Evolutionary conservation across 2,797 vertebrate species (phyloP).

Genomic region (Danio tinwini): DNA sequence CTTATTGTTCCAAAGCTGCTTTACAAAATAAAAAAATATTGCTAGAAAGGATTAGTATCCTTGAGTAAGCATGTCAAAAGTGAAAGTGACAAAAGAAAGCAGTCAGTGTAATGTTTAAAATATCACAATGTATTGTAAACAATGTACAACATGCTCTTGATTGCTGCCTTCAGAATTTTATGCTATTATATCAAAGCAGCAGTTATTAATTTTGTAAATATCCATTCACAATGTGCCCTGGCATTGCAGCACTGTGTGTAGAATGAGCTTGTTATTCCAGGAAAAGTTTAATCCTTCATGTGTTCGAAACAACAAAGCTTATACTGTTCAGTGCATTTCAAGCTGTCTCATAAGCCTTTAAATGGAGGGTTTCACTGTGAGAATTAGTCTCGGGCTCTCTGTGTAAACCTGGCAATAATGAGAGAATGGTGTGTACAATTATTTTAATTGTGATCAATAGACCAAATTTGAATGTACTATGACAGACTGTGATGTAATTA

Average conservation of each 20-base stretch:
- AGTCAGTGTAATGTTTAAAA: neutral
- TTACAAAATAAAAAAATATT: neutral
- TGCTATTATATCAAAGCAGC: neutral
- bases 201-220: neutral
- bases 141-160: too few relatives aligned
- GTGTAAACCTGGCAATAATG: constrained; percentile 10
- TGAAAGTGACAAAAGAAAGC: neutral
- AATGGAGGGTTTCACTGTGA: constrained; percentile 21
- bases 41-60: neutral
- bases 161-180: neutral
- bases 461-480: neutral
- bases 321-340: constrained; percentile 20
- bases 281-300: constrained; percentile 21
- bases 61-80: neutral
- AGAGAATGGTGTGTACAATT: neutral
- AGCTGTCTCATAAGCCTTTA: constrained; percentile 28
- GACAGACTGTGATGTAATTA: neutral
- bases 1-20: neutral
- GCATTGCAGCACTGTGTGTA: neutral
- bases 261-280: constrained; percentile 19
- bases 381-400: constrained; percentile 12
- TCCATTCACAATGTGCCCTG: neutral
- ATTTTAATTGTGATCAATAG: neutral
- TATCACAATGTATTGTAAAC: neutral
- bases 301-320: constrained; percentile 37